Evolutionary conservation across 2,888 invertebrate genomes (phyloP).

Genomic region (Rhagium mordax): DNA sequence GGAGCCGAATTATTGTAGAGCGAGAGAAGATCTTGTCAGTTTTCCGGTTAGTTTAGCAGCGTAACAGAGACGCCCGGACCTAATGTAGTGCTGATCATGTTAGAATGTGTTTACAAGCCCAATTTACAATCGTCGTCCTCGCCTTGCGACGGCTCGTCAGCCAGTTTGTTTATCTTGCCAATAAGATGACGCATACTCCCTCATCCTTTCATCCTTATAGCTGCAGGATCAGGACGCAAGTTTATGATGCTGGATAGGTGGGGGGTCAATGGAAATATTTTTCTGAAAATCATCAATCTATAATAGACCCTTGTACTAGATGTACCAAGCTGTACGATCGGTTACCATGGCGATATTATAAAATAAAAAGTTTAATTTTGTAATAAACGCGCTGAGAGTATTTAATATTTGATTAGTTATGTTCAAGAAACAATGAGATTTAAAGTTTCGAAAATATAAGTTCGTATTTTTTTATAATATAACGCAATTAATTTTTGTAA

Average conservation of each 20-base stretch:
- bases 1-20: conserved; percentile 22
- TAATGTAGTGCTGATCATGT: conserved; percentile 72
- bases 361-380: too few species aligned
- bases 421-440: too few species aligned
- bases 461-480: too few species aligned
- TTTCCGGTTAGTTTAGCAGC: conserved; percentile 69
- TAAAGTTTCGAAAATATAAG: too few species aligned
- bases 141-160: conserved; percentile 67
- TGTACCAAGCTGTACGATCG: too few species aligned
- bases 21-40: conserved; percentile 37
- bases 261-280: conserved; percentile 11
- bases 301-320: too few species aligned
- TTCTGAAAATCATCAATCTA: conserved; percentile 1
- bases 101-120: conserved; percentile 71
- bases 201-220: conserved; percentile 27
- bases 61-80: conserved; percentile 68
- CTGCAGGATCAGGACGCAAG: conserved; percentile 17
- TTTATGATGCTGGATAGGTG: conserved; percentile 3
- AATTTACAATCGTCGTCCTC: conserved; percentile 70
- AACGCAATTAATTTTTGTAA: too few species aligned
- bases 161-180: conserved; percentile 67
- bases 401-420: too few species aligned
- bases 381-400: too few species aligned
- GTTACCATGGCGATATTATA: too few species aligned
- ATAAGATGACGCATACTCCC: conserved; percentile 65